These are phyloP conservation scores for Chirona hameri DNA, from an alignment of 2,888 invertebrate genomes.

Conservation along the genomic window DNA sequence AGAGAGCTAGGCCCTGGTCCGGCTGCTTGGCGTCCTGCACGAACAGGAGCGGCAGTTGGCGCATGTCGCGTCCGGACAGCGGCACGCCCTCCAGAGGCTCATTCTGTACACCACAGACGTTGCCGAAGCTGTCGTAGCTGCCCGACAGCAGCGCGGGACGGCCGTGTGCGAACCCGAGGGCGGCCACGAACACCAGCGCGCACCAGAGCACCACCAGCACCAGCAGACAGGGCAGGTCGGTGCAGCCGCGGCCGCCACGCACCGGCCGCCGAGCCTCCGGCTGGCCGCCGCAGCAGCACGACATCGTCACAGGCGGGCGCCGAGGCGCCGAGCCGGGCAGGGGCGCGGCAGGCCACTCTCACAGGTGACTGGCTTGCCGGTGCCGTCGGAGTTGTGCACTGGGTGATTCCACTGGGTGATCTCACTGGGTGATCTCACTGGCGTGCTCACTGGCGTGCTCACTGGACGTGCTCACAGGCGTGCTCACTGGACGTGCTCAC, in stretches of 20 bases:
- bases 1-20: constrained; percentile 74
- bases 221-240: constrained; percentile 76
- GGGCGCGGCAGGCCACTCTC: background rate
- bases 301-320: background rate
- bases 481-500: no score
- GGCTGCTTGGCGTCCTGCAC: constrained; percentile 77
- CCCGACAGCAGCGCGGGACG: constrained; percentile 80
- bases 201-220: constrained; percentile 58
- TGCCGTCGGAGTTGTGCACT: no score
- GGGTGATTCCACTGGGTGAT: no score
- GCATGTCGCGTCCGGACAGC: constrained; percentile 75
- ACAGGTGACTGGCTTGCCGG: no score
- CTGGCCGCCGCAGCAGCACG: background rate
- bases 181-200: constrained; percentile 47
- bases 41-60: constrained; percentile 70
- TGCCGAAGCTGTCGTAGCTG: constrained; percentile 91
- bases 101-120: constrained; percentile 86
- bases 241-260: constrained; percentile 59
- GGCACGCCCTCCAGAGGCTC: constrained; percentile 60
- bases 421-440: no score
- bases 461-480: no score
- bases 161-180: constrained; percentile 82
- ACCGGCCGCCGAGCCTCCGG: constrained; percentile 33
- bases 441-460: background rate
- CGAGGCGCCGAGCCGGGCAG: background rate